Conservation (phyloP, 1,140 invertebrate species). For the Chionoecetes opilio region DNA sequence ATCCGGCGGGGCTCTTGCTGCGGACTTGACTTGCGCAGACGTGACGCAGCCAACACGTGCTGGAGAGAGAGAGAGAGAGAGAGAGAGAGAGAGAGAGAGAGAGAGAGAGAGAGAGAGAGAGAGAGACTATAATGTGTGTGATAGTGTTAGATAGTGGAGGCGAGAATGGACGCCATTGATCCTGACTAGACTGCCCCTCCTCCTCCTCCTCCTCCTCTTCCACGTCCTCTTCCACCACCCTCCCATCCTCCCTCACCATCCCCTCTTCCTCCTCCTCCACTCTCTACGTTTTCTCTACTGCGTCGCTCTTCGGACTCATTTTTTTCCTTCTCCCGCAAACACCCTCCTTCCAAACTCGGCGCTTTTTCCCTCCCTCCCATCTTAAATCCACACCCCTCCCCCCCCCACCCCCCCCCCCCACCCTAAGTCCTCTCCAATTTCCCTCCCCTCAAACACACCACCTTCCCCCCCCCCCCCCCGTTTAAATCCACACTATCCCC, state of each 20-base stretch:
- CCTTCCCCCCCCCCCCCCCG: neutral
- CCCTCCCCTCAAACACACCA: neutral
- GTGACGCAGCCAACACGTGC: neutral
- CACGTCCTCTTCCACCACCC: neutral
- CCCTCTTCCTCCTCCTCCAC: neutral
- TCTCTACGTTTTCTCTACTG: neutral
- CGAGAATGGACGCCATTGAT: neutral
- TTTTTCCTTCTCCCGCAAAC: neutral
- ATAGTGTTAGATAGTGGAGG: too few relatives aligned
- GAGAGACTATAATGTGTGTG: neutral
- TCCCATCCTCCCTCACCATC: neutral
- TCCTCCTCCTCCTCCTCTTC: neutral
- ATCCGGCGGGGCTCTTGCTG: neutral
- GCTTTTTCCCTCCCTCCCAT: neutral
- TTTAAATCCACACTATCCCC: neutral
- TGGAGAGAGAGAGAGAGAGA: constrained; percentile 13
- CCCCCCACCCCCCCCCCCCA: neutral
- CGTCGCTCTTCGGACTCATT: neutral
- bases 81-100: constrained; percentile 58
- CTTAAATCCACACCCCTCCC: neutral
- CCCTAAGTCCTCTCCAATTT: too few relatives aligned
- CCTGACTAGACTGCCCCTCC: neutral
- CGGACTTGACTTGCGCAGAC: neutral
- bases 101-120: constrained; percentile 55
- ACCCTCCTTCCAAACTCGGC: neutral